These are phyloP conservation scores for Microplitis manilae DNA, from an alignment of 2,888 invertebrate species.

Conservation along the genomic window DNA sequence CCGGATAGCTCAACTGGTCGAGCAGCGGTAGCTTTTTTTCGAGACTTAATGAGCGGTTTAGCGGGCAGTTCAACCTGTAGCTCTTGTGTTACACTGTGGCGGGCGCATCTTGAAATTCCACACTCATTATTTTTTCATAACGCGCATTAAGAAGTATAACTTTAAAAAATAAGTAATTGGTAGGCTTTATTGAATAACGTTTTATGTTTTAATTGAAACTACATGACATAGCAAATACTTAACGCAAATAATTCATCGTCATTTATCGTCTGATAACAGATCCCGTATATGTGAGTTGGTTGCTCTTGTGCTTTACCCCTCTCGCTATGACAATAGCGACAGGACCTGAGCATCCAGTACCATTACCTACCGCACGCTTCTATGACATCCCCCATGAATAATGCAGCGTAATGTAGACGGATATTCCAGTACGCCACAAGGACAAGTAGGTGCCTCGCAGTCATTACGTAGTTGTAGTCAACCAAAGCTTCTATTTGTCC, in stretches of 20 bases:
- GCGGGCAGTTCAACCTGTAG: too few relatives aligned
- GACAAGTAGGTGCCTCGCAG: constrained; percentile 31
- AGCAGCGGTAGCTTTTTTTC: too few relatives aligned
- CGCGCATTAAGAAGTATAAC: too few relatives aligned
- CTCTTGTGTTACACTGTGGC: too few relatives aligned
- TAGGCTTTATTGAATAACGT: neutral
- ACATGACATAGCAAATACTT: constrained; percentile 10
- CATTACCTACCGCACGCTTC: constrained; percentile 69
- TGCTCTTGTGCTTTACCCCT: constrained; percentile 36
- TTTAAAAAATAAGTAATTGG: too few relatives aligned
- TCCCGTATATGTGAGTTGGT: constrained; percentile 32
- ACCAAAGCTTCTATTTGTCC: constrained; percentile 39
- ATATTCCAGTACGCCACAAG: constrained; percentile 58
- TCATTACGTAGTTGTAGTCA: constrained; percentile 8
- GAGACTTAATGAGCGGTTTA: too few relatives aligned
- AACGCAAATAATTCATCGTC: constrained; percentile 15
- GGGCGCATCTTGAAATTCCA: too few relatives aligned
- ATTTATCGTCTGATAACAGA: constrained; percentile 29
- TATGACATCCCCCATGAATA: constrained; percentile 69
- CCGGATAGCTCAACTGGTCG: too few relatives aligned
- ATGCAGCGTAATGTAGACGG: constrained; percentile 70
- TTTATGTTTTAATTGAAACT: neutral
- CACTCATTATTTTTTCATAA: too few relatives aligned
- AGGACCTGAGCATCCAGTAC: constrained; percentile 58
- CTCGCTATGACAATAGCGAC: constrained; percentile 62